A percentile compares a stretch with the other conserved stretches of the same genome.
These are phyloP conservation scores for Oikopleura vanhoeffeni DNA, from an alignment of 23 tunicate genomes.

Conservation along the genomic window DNA sequence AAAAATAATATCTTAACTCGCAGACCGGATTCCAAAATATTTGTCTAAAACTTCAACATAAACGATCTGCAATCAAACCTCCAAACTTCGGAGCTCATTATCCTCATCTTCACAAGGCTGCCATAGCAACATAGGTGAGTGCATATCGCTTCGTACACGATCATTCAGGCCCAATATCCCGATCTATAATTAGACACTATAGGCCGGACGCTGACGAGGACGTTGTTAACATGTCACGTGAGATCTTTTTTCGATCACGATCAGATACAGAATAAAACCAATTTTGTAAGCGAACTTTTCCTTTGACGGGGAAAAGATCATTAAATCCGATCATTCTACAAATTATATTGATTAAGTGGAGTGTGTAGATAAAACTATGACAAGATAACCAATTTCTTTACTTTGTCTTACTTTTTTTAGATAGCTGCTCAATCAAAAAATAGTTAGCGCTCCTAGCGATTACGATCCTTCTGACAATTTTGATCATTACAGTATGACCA, in stretches of 20 bases:
- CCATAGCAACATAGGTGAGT: slow-evolving; percentile 83
- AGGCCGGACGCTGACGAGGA: slow-evolving; percentile 58
- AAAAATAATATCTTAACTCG: slow-evolving; percentile 85
- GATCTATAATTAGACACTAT: slow-evolving; percentile 90
- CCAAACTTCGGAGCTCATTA: slow-evolving; percentile 64
- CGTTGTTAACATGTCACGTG: slow-evolving; percentile 55
- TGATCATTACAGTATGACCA: too few species aligned
- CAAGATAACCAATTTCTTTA: too few species aligned
- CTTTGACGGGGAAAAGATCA: slow-evolving; percentile 81
- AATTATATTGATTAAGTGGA: neutral
- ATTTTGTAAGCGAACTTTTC: slow-evolving; percentile 85
- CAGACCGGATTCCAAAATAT: slow-evolving; percentile 96
- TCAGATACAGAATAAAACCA: slow-evolving; percentile 95
- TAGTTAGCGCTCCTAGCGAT: too few species aligned
- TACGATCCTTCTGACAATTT: too few species aligned
- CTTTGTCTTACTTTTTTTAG: too few species aligned
- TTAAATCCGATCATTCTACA: slow-evolving; percentile 23
- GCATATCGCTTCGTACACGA: too few species aligned
- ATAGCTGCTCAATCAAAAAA: too few species aligned
- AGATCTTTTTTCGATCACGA: slow-evolving; percentile 77
- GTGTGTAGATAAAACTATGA: too few species aligned
- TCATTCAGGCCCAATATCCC: slow-evolving; percentile 87
- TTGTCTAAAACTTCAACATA: slow-evolving; percentile 95
- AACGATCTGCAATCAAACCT: slow-evolving; percentile 67
- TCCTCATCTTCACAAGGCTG: slow-evolving; percentile 80